These are phyloP conservation scores for Cochlearius cochlearius DNA, from an alignment of 2,113 vertebrate genomes.

Conservation along the genomic window DNA sequence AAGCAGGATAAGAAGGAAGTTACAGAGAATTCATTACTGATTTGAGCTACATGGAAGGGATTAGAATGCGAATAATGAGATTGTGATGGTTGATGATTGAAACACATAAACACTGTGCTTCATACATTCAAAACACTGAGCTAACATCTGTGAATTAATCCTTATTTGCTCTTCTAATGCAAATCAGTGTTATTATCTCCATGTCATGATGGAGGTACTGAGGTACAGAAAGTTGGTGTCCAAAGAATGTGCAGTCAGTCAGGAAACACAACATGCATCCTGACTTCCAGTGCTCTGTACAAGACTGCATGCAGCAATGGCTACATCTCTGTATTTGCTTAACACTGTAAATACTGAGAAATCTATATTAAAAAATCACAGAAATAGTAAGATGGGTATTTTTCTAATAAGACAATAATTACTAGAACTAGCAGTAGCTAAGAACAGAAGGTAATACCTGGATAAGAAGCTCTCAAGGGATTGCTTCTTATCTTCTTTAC, in stretches of 20 bases:
- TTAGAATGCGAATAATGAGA: conserved; percentile 19
- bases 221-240: neutral
- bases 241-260: neutral
- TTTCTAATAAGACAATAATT: neutral
- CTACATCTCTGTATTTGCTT: neutral
- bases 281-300: neutral
- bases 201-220: neutral
- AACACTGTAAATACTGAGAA: neutral
- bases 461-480: conserved; percentile 96
- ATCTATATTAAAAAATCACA: neutral
- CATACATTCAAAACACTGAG: neutral
- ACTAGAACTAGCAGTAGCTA: neutral
- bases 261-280: neutral
- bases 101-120: neutral
- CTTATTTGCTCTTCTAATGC: neutral
- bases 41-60: neutral
- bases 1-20: neutral
- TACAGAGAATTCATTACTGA: neutral
- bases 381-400: neutral
- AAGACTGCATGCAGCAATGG: neutral
- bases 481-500: conserved; percentile 95
- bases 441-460: conserved; percentile 74
- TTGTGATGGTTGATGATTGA: neutral
- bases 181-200: neutral
- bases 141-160: conserved; percentile 20